Evolutionary conservation across 1,140 invertebrate genomes (phyloP).

Genomic region (Plutomurus gul): DNA sequence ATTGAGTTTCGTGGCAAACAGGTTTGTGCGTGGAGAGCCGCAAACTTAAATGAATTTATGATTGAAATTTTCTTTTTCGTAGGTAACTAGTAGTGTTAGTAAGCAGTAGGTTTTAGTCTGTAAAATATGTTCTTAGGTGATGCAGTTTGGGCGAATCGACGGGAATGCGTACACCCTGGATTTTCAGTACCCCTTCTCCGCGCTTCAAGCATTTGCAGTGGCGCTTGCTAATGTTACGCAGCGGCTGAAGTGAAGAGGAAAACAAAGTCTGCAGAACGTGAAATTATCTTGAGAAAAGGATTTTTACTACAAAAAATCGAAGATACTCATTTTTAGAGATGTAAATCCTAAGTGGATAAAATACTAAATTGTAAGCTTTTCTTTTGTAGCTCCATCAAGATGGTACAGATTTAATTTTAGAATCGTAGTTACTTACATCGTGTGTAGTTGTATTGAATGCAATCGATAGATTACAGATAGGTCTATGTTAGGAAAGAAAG

Average conservation of each 20-base stretch:
- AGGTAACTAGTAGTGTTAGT: too few species aligned
- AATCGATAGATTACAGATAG: background rate
- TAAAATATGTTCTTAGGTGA: slow-evolving; percentile 76
- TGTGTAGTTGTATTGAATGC: background rate
- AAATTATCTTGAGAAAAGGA: background rate
- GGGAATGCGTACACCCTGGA: slow-evolving; percentile 98
- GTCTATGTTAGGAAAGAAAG: background rate
- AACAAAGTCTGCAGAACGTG: too few species aligned
- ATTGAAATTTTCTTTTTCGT: too few species aligned
- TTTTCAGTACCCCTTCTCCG: slow-evolving; percentile 98
- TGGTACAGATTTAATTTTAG: too few species aligned
- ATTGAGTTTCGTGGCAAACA: slow-evolving; percentile 97
- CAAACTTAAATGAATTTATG: too few species aligned
- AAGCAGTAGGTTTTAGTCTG: too few species aligned
- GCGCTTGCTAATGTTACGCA: slow-evolving; percentile 98
- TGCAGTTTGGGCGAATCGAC: slow-evolving; percentile 99
- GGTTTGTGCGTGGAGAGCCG: slow-evolving; percentile 62
- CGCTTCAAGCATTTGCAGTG: slow-evolving; percentile 96
- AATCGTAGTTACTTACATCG: too few species aligned
- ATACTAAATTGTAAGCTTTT: background rate
- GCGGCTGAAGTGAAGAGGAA: slow-evolving; percentile 86
- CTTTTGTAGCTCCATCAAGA: too few species aligned
- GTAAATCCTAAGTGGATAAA: too few species aligned
- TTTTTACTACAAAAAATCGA: background rate
- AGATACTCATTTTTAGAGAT: slow-evolving; percentile 19